These are phyloP conservation scores for Myodes glareolus DNA, from an alignment of 2,113 vertebrate species.

Conservation along the genomic window DNA sequence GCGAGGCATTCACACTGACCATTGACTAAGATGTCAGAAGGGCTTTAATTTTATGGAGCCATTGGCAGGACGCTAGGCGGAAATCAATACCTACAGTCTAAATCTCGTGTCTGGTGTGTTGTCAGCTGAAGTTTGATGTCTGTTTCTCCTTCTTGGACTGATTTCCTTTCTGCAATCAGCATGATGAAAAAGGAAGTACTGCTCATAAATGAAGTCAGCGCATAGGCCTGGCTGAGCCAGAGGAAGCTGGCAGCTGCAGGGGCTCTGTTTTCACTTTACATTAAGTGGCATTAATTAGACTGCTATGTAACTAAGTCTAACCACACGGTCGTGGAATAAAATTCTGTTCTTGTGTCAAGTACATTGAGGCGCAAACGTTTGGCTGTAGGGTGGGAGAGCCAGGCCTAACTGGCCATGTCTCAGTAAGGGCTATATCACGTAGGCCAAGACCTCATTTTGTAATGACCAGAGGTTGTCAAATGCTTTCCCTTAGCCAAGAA, in stretches of 20 bases:
- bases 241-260: constrained; percentile 72
- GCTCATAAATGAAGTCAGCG: constrained; percentile 66
- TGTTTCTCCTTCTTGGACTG: constrained; percentile 79
- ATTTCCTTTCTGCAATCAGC: constrained; percentile 72
- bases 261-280: constrained; percentile 73
- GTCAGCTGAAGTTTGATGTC: constrained; percentile 79
- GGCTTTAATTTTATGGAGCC: constrained; percentile 79
- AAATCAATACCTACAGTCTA: constrained; percentile 83
- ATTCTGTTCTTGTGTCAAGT: constrained; percentile 59
- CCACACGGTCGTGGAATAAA: neutral
- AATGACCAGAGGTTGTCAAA: neutral
- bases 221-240: constrained; percentile 60
- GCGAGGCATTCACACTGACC: constrained; percentile 54
- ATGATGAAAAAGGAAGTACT: constrained; percentile 80
- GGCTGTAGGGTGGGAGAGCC: neutral
- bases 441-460: neutral
- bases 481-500: constrained; percentile 18
- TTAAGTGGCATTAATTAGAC: constrained; percentile 76
- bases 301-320: constrained; percentile 73
- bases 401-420: neutral
- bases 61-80: constrained; percentile 71
- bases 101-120: constrained; percentile 78
- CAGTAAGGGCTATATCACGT: neutral
- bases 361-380: neutral
- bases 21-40: constrained; percentile 80